These are phyloP conservation scores for Peromyscus maniculatus DNA, from an alignment of 2,113 vertebrate genomes.

Conservation along the genomic window DNA sequence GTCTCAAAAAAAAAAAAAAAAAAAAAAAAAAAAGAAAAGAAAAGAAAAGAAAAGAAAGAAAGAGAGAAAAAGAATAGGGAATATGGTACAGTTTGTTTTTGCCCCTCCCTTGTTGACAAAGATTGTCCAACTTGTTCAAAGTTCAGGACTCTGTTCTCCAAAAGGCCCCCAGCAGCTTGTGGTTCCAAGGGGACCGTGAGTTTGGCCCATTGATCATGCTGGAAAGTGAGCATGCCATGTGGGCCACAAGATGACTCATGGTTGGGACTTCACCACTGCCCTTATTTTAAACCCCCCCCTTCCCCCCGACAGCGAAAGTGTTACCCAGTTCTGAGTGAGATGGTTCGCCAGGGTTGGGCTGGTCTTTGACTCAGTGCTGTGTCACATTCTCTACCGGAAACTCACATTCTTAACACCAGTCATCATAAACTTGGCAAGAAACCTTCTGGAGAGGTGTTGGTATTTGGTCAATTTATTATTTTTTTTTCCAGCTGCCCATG, in stretches of 20 bases:
- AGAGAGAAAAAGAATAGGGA: not conserved
- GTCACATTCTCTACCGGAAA: conserved; percentile 66
- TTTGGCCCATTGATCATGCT: not conserved
- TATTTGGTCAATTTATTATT: conserved; percentile 72
- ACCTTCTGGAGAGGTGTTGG: conserved; percentile 75
- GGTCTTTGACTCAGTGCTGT: conserved; percentile 62
- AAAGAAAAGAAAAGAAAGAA: too few relatives aligned
- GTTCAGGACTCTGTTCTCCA: not conserved
- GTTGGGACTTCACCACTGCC: conserved; percentile 25
- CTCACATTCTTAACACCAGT: conserved; percentile 68
- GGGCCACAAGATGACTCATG: conserved; percentile 57
- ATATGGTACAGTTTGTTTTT: not conserved
- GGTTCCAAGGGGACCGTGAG: not conserved
- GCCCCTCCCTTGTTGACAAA: not conserved
- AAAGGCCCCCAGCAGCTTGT: not conserved
- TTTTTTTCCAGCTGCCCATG: conserved; percentile 70
- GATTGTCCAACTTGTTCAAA: not conserved
- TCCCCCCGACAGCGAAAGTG: conserved; percentile 45
- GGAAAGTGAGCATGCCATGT: not conserved
- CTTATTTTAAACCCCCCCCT: conserved; percentile 17
- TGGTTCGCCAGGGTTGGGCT: conserved; percentile 52
- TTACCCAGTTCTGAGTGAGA: conserved; percentile 44
- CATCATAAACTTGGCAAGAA: conserved; percentile 66
- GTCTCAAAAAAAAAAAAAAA: not conserved
- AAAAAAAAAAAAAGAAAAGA: too few relatives aligned